phyloP scores from a whole-genome alignment of 2,888 invertebrate genomes.

The Mythimna ferrago region DNA sequence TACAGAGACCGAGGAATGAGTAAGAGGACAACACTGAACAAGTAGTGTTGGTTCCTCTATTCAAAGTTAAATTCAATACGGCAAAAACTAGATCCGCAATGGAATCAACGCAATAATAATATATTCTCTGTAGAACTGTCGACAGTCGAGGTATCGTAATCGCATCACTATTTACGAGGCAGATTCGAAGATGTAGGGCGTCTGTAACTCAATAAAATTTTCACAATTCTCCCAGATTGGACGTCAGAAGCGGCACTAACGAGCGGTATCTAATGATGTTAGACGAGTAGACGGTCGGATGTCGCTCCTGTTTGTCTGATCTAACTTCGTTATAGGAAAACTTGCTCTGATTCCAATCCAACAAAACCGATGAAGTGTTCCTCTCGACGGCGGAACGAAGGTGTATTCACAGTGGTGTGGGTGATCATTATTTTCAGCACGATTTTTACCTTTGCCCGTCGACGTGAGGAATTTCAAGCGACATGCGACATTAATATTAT shows the following conservation, averaged over 20 bases:
- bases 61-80: not conserved
- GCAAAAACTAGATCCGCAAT: constrained; percentile 31
- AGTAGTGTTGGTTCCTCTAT: not conserved
- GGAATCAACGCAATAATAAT: constrained; percentile 27
- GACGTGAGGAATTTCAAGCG: constrained; percentile 39
- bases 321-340: constrained; percentile 78
- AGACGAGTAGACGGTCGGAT: constrained; percentile 70
- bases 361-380: constrained; percentile 65
- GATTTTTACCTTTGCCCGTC: constrained; percentile 39
- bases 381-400: constrained; percentile 29
- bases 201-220: constrained; percentile 67
- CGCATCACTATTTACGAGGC: constrained; percentile 48
- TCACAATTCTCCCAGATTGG: constrained; percentile 68
- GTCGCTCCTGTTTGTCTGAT: constrained; percentile 76
- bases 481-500: constrained; percentile 36
- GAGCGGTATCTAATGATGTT: constrained; percentile 74
- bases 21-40: not conserved
- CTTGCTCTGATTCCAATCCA: constrained; percentile 66
- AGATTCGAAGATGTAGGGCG: constrained; percentile 47
- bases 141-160: constrained; percentile 42
- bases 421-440: constrained; percentile 54
- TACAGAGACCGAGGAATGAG: constrained; percentile 2
- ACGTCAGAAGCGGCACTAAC: constrained; percentile 70
- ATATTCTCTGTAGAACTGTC: constrained; percentile 46
- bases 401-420: constrained; percentile 36